Evolutionary conservation across 2,113 vertebrate genomes (phyloP).

Genomic region (Xiphorhynchus elegans): DNA sequence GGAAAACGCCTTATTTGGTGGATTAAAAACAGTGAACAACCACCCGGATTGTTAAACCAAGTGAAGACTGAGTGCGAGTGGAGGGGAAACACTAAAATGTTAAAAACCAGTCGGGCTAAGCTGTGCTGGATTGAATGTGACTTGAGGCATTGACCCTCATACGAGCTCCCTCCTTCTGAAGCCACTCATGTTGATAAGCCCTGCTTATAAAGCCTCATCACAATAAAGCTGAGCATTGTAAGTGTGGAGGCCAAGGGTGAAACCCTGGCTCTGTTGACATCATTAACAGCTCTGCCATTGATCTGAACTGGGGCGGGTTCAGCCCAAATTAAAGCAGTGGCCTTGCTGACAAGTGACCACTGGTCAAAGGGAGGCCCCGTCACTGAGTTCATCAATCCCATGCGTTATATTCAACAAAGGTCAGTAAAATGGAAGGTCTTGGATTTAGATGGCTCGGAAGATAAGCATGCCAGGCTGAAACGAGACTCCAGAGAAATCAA

Average conservation of each 20-base stretch:
- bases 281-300: constrained; percentile 3
- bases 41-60: not conserved
- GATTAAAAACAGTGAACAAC: not conserved
- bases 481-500: constrained; percentile 16
- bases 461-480: constrained; percentile 7
- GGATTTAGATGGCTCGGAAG: not conserved
- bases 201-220: not conserved
- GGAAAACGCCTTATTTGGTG: not conserved
- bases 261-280: constrained; percentile 2
- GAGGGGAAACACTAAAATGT: not conserved
- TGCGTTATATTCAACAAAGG: not conserved
- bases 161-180: not conserved
- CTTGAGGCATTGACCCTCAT: not conserved
- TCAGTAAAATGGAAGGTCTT: not conserved
- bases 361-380: not conserved
- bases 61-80: not conserved
- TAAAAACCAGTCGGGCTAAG: not conserved
- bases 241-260: not conserved
- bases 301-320: not conserved
- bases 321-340: not conserved
- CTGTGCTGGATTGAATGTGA: not conserved
- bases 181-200: not conserved
- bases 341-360: not conserved
- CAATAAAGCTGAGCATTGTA: not conserved
- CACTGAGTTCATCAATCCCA: not conserved